These are phyloP conservation scores for Arbacia lixula DNA, from an alignment of 53 echinoderm and acorn worm genomes.

Conservation along the genomic window DNA sequence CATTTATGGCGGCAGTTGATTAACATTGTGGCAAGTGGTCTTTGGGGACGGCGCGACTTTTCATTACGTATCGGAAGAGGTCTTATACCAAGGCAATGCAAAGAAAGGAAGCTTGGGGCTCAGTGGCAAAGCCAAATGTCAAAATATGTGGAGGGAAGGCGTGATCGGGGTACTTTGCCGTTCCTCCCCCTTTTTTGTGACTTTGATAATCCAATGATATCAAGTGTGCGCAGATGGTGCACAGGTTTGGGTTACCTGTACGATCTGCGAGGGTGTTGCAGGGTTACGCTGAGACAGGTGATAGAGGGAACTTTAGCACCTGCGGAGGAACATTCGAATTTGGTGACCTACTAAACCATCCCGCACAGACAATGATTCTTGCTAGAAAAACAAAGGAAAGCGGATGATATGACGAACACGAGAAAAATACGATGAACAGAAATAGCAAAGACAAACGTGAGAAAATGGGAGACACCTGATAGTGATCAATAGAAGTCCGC, in stretches of 20 bases:
- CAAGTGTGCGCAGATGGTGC: slow-evolving; percentile 26
- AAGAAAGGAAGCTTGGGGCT: background rate
- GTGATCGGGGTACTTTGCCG: background rate
- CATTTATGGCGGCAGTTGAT: slow-evolving; percentile 31
- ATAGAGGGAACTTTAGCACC: slow-evolving; percentile 8
- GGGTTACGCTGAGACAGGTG: slow-evolving; percentile 8
- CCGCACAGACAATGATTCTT: no score
- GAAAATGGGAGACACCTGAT: no score
- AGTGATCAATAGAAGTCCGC: no score
- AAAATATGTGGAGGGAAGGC: background rate
- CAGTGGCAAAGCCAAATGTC: background rate
- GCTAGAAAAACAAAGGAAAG: no score
- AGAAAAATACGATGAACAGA: no score
- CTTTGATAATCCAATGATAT: slow-evolving; percentile 1
- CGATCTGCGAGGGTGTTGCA: no score
- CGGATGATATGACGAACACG: no score
- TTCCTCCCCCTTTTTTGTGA: slow-evolving; percentile 18
- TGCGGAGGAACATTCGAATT: no score
- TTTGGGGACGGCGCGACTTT: background rate
- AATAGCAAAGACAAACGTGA: no score
- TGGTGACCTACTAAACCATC: no score
- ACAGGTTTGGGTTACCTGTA: slow-evolving; percentile 29
- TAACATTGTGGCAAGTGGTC: slow-evolving; percentile 39
- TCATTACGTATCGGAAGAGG: background rate
- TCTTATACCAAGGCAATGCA: no score